Conservation (phyloP, 2,797 vertebrate genomes). For the Euphonia xanthogaster region DNA sequence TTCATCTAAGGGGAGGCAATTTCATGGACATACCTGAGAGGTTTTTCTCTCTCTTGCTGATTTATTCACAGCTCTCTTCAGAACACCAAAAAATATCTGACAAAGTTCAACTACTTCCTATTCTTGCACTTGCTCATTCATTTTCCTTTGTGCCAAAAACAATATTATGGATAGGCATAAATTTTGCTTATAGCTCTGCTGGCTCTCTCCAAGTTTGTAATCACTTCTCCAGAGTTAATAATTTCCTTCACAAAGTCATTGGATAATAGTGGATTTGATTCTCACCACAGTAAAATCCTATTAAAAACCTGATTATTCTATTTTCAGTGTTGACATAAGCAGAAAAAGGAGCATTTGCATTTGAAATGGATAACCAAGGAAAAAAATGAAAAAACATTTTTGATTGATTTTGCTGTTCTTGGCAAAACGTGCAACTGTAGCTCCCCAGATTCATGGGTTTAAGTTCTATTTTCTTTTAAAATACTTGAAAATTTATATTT, state of each 20-base stretch:
- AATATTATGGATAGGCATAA: neutral
- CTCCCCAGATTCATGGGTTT: neutral
- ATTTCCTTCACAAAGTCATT: neutral
- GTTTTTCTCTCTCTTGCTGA: neutral
- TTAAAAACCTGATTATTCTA: neutral
- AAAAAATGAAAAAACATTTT: neutral
- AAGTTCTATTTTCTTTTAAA: neutral
- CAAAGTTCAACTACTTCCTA: neutral
- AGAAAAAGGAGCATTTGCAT: neutral
- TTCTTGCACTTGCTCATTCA: slow-evolving; percentile 28
- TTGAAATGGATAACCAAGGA: neutral
- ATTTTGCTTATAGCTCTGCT: slow-evolving; percentile 12
- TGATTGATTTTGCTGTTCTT: neutral
- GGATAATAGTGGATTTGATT: neutral
- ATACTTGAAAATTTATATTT: neutral
- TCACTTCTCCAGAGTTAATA: slow-evolving; percentile 8
- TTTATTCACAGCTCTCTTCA: neutral
- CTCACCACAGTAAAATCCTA: neutral
- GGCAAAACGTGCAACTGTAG: neutral
- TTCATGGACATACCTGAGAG: neutral
- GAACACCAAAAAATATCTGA: neutral
- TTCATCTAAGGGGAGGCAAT: neutral
- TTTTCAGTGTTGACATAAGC: neutral
- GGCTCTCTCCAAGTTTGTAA: neutral
- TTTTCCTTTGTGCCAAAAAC: neutral